A percentile compares a stretch with the other conserved stretches of the same genome.
Conservation (phyloP, 2,113 vertebrate species). For the Eurypyga helias region DNA sequence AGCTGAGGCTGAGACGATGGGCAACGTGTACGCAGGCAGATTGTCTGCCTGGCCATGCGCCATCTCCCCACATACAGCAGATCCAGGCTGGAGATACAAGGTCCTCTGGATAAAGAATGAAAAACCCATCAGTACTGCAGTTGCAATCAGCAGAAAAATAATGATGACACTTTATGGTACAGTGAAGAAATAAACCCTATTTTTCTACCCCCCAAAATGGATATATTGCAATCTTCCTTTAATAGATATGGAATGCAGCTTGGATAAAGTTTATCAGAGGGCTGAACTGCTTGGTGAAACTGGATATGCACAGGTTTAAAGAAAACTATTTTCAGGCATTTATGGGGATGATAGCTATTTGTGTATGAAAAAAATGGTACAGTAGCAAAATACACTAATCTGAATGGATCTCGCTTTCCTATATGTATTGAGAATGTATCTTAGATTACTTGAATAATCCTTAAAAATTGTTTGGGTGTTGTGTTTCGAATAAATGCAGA, state of each 20-base stretch:
- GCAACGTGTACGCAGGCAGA: not conserved
- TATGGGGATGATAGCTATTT: not conserved
- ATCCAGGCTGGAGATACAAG: not conserved
- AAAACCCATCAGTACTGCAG: not conserved
- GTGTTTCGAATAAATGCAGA: not conserved
- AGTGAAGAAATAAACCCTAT: not conserved
- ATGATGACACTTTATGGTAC: not conserved
- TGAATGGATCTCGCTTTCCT: not conserved
- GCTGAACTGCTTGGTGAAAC: not conserved
- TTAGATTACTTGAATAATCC: constrained; percentile 14
- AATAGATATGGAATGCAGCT: not conserved
- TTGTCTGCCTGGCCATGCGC: not conserved
- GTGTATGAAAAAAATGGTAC: not conserved
- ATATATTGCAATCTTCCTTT: not conserved
- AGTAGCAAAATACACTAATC: not conserved
- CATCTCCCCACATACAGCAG: not conserved
- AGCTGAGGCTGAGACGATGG: not conserved
- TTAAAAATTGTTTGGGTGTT: not conserved
- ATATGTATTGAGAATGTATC: not conserved
- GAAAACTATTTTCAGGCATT: constrained; percentile 1
- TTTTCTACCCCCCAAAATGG: not conserved
- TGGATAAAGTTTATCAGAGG: not conserved
- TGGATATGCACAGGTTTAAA: constrained; percentile 7
- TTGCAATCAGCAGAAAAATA: not conserved
- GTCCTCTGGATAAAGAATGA: not conserved